Base-by-base conservation (phyloP, 30 jellyfish, hydroid and myxozoan genomes). In the Aurelia coerulea region DNA sequence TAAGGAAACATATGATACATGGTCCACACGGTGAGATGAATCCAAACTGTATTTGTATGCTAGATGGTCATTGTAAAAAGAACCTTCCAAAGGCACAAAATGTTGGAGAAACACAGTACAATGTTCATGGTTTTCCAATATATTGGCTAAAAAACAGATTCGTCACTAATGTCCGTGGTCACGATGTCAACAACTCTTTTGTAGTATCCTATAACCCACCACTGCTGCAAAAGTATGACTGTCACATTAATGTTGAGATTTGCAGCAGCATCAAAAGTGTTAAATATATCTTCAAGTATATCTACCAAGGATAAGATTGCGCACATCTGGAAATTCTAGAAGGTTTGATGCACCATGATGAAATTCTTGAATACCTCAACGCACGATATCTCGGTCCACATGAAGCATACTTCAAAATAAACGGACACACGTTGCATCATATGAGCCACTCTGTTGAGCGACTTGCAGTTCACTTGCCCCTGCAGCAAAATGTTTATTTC, bases 231-330 rank as follows among this genome's bases (percentile, higher is more conserved):
- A 85, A 84, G 46, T 85, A 59, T 50, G 65, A 89, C 60, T 83
- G 92, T 58, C 97, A 89, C 68, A 89, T 89, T 18, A 89, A 89
- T 67, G 86, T 82, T 46, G 97, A 89, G 58, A 69, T 53, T 49
- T 83, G 88, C 78, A 84, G 89, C 29, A 16, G 93, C 13, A 64
- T 90, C 80, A 52, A 59, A 32, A 58, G 82, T 74, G 96, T 84
- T 2, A 85, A 86, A 52, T 91, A 91, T 68, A 63, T 91, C 33
- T 86, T 17, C 85, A 91, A 91, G 60, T 91, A 91, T 64, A 78
- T 91, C 10, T 60, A 77, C 65, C 74, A 90, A 62, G 97, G 97
- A 4, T 53, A 76, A 64, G 97, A 85, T 63, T 18, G 81, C 10
- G 89, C 97, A 58, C 67, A 58, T 15, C 67, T 58, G 18, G 67